Base-by-base conservation (phyloP, 2,888 invertebrate genomes). In the Lypha dubia region DNA sequence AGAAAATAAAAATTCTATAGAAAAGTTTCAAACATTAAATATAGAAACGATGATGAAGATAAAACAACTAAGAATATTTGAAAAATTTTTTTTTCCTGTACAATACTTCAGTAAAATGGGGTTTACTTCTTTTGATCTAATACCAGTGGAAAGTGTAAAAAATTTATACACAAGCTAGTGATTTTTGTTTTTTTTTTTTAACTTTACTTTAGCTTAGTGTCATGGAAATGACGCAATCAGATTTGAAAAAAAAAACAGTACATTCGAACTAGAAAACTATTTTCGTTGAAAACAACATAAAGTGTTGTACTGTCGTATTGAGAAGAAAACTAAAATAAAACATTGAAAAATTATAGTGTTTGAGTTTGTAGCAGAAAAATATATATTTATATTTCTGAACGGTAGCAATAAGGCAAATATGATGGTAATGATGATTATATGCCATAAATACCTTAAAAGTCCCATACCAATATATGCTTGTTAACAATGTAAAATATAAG, bases 141-240 rank as follows among this genome's bases (percentile, higher is more conserved):
- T 49, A 63, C 44, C n/a, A 24, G 35, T 11, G 7, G 28, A 35
- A 9, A 41, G 28, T 63, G 35, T 32, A 13, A 70, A 58, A 22
- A 9, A 20, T 20, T 22, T 11, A 22, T 9, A 22, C 6, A 49
- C 8, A 20, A 38, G 9, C 1, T 11, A 38, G 9, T 11, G 11
- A 1, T 38, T 56, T 32, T 41, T 62, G 28, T 56, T 38, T n/a
- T n/a, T n/a, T n/a, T n/a, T n/a, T n/a, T n/a, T n/a, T n/a, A n/a
- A n/a, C n/a, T n/a, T n/a, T 70, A 58, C 46, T 65, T 53, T 5
- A 22, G 51, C 35, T 65, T 51, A 51, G 41, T 32, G 60, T 53
- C 60, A 71, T 76, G 76, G 76, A 73, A 80, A 77, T 80, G 84
- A 84, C 71, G 80, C 73, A 80, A 73, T 62, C 71, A 65, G 73